Base-by-base conservation (phyloP, 2,888 invertebrate genomes). In the Dryocosmus kuriphilus region DNA sequence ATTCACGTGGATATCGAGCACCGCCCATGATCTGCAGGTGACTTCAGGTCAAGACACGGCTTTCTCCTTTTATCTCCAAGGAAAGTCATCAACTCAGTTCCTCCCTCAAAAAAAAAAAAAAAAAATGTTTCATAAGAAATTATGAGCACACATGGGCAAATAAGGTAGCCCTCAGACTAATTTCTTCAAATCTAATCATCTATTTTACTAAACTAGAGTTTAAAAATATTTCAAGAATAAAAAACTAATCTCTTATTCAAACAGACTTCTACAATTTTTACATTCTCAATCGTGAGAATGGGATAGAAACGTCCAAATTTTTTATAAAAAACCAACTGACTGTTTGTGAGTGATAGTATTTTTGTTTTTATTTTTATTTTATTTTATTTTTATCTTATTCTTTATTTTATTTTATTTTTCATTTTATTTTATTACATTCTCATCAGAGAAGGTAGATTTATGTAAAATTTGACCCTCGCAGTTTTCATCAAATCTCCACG, bases 1-100 rank as follows among this genome's bases (percentile, higher is more conserved):
- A 88, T 88, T 86, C 86, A 80, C 82, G 80, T 75, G 81, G 77
- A 80, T 80, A 83, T 81, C 82, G 80, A 83, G 84, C 80, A 82
- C 83, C 88, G 87, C 87, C 86, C 86, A 86, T 85, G 78, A 81
- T 81, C 79, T 77, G 75, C 77, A 75, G 80, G 77, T 76, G 79
- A 74, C 78, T 74, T 79, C 67, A 55, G 77, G 71, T 51, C 71
- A 51, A 46, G 76, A 62, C 60, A 79, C 80, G 75, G 79, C 82
- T 82, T 82, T 82, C 82, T 81, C 81, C 79, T 81, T 82, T 81
- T 82, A 82, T 82, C 82, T 81, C 76, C 76, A 75, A 78, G 80
- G 80, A 82, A 80, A 82, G 76, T 80, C 27, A 71, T 41, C 38
- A 65, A 38, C 38, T 63, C 35, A 63, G n/a, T 63, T 63, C 32